A percentile compares a stretch with the other conserved stretches of the same genome.
phyloP scores from a whole-genome alignment of 2,888 invertebrate genomes.

The Hybos culiciformis region DNA sequence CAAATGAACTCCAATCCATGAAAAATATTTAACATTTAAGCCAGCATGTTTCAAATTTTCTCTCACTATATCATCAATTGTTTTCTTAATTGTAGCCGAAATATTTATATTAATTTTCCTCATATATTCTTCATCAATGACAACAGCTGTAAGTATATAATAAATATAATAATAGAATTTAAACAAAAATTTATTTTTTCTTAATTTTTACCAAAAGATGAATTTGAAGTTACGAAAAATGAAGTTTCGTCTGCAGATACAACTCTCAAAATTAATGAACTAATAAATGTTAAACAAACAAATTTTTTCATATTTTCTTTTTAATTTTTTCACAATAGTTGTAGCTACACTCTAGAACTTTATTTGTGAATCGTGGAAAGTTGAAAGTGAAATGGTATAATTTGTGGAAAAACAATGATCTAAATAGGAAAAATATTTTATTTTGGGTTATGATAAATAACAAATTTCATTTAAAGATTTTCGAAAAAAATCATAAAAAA shows the following conservation, averaged over 20 bases:
- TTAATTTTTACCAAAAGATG: constrained; percentile 48
- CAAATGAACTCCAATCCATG: constrained; percentile 53
- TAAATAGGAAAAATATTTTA: too few relatives aligned
- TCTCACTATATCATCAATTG: constrained; percentile 47
- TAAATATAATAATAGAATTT: not conserved
- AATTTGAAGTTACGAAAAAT: constrained; percentile 57
- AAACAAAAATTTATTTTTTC: constrained; percentile 2
- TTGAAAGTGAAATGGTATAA: too few relatives aligned
- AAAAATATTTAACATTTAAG: constrained; percentile 52
- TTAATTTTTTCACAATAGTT: too few relatives aligned
- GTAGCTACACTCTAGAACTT: too few relatives aligned
- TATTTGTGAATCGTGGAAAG: too few relatives aligned
- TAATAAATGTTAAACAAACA: too few relatives aligned
- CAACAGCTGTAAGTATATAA: constrained; percentile 41
- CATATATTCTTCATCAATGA: constrained; percentile 55
- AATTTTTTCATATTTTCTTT: too few relatives aligned
- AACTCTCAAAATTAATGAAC: too few relatives aligned
- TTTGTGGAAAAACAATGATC: too few relatives aligned
- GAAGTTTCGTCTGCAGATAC: constrained; percentile 46
- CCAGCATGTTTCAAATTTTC: constrained; percentile 54
- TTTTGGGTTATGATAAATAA: too few relatives aligned
- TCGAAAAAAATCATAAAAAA: too few relatives aligned
- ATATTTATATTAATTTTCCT: constrained; percentile 44
- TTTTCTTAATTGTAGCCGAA: constrained; percentile 43
- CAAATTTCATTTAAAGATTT: too few relatives aligned